Evolutionary conservation across 2,113 vertebrate genomes (phyloP), one percentile per base, ranked within the genome.

Genomic region (Eolophus roseicapilla): DNA sequence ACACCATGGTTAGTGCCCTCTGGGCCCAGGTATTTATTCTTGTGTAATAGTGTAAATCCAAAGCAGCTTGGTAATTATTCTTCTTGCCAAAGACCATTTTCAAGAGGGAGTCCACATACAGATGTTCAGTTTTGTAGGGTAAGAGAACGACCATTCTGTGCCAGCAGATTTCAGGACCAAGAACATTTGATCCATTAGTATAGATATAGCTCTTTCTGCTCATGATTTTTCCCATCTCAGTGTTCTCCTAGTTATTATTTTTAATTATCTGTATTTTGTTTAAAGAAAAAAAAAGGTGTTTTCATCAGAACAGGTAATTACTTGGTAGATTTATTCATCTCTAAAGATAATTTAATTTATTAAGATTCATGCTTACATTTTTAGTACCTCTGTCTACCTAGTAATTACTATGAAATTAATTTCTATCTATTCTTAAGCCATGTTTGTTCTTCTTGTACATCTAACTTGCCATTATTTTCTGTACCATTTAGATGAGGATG

Each of bases 371-470:
- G 67, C n/a, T 93, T 82, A n/a, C 17, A 53, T 82, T 88, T 89
- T 92, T 73, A 79, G 59, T 55, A 82, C 39, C 41, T 91, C 27
- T 7, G 49, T 49, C 43, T 91, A 88, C 37, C 12, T 86, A 70
- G 41, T 78, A 94, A 96, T 94, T 86, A 81, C 19, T 75, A 77
- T 71, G 60, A 96, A 96, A 93, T 84, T 86, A 88, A 20, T 82
- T 86, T 88, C 86, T 71, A n/a, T 71, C 43, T 81, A 44, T 90
- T 94, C 31, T 86, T 84, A 93, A 94, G 9, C 29, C 24, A 33
- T 47, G 7, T 35, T 93, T 93, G 9, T 74, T 94, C 21, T 86
- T 91, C 55, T 50, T 60, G 18, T 47, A 41, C 4, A 14, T 68
- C 53, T 52, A 88, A 27, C 12, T 69, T 90, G 53, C 13, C 68